Evolutionary conservation across 2,888 invertebrate species (phyloP), one percentile per base, ranked within the genome.

Genomic region (Chirona hameri): DNA sequence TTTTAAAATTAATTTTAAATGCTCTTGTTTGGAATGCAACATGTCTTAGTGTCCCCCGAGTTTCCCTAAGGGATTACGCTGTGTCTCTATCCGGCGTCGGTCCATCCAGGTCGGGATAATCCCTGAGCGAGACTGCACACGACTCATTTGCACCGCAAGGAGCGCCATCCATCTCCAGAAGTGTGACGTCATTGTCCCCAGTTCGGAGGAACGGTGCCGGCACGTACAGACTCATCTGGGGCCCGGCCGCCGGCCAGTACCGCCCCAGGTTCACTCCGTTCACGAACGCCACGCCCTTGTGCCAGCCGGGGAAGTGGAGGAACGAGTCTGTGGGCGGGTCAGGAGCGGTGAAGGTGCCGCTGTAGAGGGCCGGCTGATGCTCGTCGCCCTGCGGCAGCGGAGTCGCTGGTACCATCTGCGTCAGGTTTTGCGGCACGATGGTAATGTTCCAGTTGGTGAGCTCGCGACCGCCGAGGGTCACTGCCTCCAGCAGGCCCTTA

Each of bases 241-340:
- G 90, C 0, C 90, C 90, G 24, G 86, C 85, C 24, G 86, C 86
- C 10, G 90, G 89, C 90, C 90, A 91, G 86, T 90, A 91, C 52
- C 90, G 87, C 46, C 90, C 90, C 24, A 91, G 84, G 86, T 90
- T 90, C 85, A 88, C 87, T 29, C 88, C 87, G 84, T 90, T 90
- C 24, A 90, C 85, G 81, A 88, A 87, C 18, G 88, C 88, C 60
- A 89, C 87, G 9, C 85, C 85, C 84, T 85, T 76, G n/a, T 46
- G 52, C 72, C 72, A 72, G 72, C 72, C 72, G 29, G 29, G 31
- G 15, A 72, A 18, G 72, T 72, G 72, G 15, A 72, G 29, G 72
- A 72, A 72, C 18, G 72, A 27, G 86, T 96, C 96, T 57, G 89
- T 87, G 0, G 92, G 90, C n/a, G 88, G 85, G 21, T 88, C 88